These are phyloP conservation scores for Pongo pygmaeus DNA, from an alignment of 2,113 vertebrate species.

Conservation along the genomic window DNA sequence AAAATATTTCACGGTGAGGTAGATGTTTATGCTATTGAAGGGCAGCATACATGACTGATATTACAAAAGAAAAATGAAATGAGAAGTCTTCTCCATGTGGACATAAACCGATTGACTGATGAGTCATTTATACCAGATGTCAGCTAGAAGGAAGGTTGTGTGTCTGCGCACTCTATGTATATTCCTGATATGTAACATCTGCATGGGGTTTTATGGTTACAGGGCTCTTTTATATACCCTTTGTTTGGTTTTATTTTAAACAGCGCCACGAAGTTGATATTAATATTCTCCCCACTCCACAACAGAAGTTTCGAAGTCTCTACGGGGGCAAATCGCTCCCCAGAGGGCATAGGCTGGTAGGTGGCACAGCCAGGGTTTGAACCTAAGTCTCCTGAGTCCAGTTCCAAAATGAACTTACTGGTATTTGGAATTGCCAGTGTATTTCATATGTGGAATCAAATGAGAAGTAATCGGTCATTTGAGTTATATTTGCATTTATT, in stretches of 20 bases:
- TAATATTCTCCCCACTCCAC: slow-evolving; percentile 1
- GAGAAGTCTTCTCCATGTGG: not conserved
- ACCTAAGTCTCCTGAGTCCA: not conserved
- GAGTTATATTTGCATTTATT: not conserved
- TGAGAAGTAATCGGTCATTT: not conserved
- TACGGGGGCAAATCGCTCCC: not conserved
- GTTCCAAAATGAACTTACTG: not conserved
- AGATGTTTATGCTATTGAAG: not conserved
- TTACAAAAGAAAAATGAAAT: not conserved
- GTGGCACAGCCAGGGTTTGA: not conserved
- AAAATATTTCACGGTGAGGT: not conserved
- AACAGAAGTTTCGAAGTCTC: not conserved
- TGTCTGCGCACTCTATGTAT: not conserved
- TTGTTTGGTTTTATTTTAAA: slow-evolving; percentile 65
- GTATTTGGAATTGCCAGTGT: not conserved
- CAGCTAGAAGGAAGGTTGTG: not conserved
- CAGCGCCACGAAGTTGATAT: slow-evolving; percentile 4
- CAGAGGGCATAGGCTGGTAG: not conserved
- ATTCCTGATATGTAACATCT: slow-evolving; percentile 43
- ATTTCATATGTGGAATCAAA: not conserved
- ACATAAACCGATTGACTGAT: not conserved
- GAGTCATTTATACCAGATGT: slow-evolving; percentile 51
- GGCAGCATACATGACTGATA: not conserved
- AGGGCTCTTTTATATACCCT: slow-evolving; percentile 32
- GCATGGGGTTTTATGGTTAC: slow-evolving; percentile 34